A percentile compares a stretch with the other conserved stretches of the same genome.
These are phyloP conservation scores for Drosophila mayri DNA, from an alignment of 1,140 invertebrate species.

Conservation along the genomic window DNA sequence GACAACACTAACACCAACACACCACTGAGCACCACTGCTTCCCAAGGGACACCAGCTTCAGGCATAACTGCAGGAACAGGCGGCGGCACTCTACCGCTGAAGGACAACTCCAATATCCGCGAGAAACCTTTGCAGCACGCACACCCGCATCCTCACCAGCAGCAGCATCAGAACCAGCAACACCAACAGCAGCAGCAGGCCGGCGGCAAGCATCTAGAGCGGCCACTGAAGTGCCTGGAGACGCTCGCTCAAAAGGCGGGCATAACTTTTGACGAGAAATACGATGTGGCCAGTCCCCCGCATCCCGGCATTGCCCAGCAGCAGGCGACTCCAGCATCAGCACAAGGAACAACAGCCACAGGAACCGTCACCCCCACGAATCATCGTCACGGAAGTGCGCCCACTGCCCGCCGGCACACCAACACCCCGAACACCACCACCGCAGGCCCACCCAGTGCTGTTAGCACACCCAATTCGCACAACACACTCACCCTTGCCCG, in stretches of 20 bases:
- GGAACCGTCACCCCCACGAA: conserved; percentile 20
- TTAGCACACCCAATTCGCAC: conserved; percentile 55
- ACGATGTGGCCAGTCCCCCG: conserved; percentile 87
- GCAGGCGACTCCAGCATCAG: conserved; percentile 53
- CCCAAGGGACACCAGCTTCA: conserved; percentile 24
- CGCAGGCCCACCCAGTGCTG: conserved; percentile 14
- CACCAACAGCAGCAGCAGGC: conserved; percentile 47
- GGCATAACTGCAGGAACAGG: conserved; percentile 28
- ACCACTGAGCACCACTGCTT: conserved; percentile 28
- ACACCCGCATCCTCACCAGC: conserved; percentile 37
- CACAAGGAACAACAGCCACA: conserved; percentile 18
- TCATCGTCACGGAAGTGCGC: conserved; percentile 29
- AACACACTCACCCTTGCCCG: conserved; percentile 15
- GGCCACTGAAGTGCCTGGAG: conserved; percentile 88
- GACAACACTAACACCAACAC: conserved; percentile 48
- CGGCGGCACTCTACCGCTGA: conserved; percentile 58
- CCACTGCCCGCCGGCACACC: conserved; percentile 20
- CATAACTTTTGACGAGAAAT: conserved; percentile 89
- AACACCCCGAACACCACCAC: conserved; percentile 28
- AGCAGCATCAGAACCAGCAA: conserved; percentile 34
- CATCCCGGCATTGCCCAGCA: conserved; percentile 78
- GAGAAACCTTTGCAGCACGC: conserved; percentile 47
- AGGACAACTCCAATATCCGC: conserved; percentile 82
- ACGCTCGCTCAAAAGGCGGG: conserved; percentile 89
- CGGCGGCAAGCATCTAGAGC: conserved; percentile 65